Evolutionary conservation across 2,888 invertebrate genomes (phyloP).

Genomic region (Ganaspis brasiliensis): DNA sequence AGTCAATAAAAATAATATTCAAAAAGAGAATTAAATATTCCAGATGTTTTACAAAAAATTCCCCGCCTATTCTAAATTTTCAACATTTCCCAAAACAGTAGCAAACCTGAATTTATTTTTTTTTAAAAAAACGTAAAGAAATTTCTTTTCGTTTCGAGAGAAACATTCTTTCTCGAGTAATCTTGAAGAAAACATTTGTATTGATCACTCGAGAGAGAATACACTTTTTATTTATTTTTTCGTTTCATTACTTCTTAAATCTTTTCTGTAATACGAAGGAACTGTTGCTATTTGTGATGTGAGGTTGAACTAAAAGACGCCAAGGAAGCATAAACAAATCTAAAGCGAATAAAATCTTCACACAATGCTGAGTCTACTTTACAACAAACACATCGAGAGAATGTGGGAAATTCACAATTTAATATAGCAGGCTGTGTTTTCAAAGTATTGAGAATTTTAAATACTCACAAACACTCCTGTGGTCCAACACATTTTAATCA

Average conservation of each 20-base stretch:
- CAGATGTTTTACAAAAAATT: no score
- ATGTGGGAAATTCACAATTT: slow-evolving; percentile 10
- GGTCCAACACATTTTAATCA: slow-evolving; percentile 24
- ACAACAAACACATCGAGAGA: slow-evolving; percentile 57
- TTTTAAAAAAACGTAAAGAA: no score
- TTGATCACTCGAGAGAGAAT: slow-evolving; percentile 17
- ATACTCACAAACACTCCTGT: slow-evolving; percentile 42
- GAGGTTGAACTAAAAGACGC: slow-evolving; percentile 48
- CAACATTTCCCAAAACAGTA: no score
- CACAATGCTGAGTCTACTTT: slow-evolving; percentile 52
- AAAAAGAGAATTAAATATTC: no score
- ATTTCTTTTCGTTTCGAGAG: no score
- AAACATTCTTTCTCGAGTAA: slow-evolving; percentile 17
- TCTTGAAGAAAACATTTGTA: slow-evolving; percentile 7
- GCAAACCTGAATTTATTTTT: no score
- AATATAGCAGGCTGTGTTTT: slow-evolving; percentile 15
- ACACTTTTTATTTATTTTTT: slow-evolving; percentile 34
- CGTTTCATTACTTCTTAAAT: slow-evolving; percentile 51
- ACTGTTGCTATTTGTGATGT: slow-evolving; percentile 26
- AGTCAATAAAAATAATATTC: no score
- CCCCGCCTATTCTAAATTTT: no score
- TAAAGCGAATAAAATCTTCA: slow-evolving; percentile 57
- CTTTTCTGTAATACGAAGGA: slow-evolving; percentile 15
- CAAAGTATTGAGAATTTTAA: slow-evolving; percentile 14
- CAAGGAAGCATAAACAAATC: slow-evolving; percentile 53